Percentiles rank a stretch among this genome's conserved stretches.
Conservation (phyloP, 2,113 vertebrate species). For the Poeciliopsis prolifica region DNA sequence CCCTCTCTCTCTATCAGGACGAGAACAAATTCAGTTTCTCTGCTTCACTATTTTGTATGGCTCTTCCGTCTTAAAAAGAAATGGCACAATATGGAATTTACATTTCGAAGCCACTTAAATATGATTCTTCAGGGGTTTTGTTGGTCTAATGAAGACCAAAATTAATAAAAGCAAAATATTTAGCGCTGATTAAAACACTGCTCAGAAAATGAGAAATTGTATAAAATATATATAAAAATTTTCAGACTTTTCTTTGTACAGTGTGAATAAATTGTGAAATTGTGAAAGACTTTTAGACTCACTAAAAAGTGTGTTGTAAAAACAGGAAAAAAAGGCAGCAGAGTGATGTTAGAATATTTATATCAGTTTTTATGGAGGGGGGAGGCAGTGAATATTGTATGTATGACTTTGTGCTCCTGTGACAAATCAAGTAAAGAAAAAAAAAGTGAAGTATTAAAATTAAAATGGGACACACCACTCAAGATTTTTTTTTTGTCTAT, state of each 20-base stretch:
- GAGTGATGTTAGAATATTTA: constrained; percentile 68
- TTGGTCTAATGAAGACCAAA: constrained; percentile 11
- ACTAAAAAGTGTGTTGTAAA: constrained; percentile 41
- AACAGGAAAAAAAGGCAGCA: constrained; percentile 41
- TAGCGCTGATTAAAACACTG: constrained; percentile 33
- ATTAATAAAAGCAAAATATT: constrained; percentile 26
- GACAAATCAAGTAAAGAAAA: constrained; percentile 47
- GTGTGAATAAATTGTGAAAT: constrained; percentile 68
- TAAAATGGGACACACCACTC: constrained; percentile 64
- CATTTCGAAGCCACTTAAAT: constrained; percentile 38
- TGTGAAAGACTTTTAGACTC: constrained; percentile 56
- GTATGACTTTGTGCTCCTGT: constrained; percentile 37
- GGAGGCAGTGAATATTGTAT: not conserved
- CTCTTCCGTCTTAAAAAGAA: constrained; percentile 57
- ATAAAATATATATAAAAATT: constrained; percentile 35
- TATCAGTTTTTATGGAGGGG: constrained; percentile 53
- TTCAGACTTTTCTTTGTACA: constrained; percentile 70
- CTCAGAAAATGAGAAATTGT: constrained; percentile 61
- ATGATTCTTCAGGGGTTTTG: constrained; percentile 45
- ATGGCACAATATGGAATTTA: constrained; percentile 55
- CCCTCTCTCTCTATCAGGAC: constrained; percentile 34
- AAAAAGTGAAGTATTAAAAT: constrained; percentile 40
- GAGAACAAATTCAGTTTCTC: constrained; percentile 46
- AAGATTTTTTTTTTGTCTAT: constrained; percentile 20
- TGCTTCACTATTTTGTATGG: constrained; percentile 43